Conservation (phyloP, 1,140 invertebrate species). For the Anthonomus grandis region DNA sequence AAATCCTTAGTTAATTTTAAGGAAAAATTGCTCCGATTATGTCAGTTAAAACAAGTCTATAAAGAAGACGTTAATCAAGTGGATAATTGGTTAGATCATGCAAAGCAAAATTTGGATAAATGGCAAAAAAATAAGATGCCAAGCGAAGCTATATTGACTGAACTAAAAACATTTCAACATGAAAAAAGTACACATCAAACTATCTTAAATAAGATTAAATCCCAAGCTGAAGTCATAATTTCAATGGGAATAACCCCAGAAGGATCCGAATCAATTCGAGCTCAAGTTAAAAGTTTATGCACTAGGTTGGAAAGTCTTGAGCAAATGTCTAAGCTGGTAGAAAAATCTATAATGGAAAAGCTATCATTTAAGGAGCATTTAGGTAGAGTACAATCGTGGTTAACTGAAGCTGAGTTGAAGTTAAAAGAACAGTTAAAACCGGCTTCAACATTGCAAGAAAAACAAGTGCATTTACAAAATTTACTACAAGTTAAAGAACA, state of each 20-base stretch:
- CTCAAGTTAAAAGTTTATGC: slow-evolving; percentile 75
- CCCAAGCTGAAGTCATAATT: slow-evolving; percentile 83
- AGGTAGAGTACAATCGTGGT: slow-evolving; percentile 76
- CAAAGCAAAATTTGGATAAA: slow-evolving; percentile 67
- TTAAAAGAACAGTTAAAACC: slow-evolving; percentile 64
- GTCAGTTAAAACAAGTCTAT: slow-evolving; percentile 65
- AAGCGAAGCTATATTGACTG: slow-evolving; percentile 65
- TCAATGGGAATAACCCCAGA: slow-evolving; percentile 82
- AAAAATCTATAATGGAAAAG: slow-evolving; percentile 80
- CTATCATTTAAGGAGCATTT: slow-evolving; percentile 89
- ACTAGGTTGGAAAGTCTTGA: slow-evolving; percentile 82
- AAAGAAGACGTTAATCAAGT: slow-evolving; percentile 64
- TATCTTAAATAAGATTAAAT: slow-evolving; percentile 75
- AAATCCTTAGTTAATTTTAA: slow-evolving; percentile 70
- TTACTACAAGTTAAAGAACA: slow-evolving; percentile 77
- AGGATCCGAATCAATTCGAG: slow-evolving; percentile 78
- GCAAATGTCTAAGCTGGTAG: slow-evolving; percentile 79
- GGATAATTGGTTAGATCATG: slow-evolving; percentile 74
- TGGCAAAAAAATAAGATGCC: slow-evolving; percentile 67
- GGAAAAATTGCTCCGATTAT: slow-evolving; percentile 64
- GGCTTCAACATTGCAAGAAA: slow-evolving; percentile 74
- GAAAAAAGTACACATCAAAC: slow-evolving; percentile 75
- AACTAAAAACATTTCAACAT: slow-evolving; percentile 70
- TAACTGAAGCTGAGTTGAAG: slow-evolving; percentile 69
- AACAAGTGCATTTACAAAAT: slow-evolving; percentile 77